Conservation (phyloP, 1,140 invertebrate genomes). For the Epicauta chinensis region DNA sequence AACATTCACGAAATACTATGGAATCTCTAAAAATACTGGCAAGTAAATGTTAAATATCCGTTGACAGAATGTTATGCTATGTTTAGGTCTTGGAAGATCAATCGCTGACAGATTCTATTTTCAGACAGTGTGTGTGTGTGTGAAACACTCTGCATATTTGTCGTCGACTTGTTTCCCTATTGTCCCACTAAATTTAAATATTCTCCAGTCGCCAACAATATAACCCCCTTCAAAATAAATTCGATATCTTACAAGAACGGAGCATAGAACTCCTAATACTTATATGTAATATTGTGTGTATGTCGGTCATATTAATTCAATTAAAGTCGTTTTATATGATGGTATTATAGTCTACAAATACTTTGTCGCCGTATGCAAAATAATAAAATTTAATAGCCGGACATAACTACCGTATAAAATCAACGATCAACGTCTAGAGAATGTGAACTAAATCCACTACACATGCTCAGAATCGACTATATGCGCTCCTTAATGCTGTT, state of each 20-base stretch:
- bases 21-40: conserved; percentile 4
- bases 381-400: too few species aligned
- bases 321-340: too few species aligned
- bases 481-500: conserved; percentile 3
- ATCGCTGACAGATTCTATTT: conserved; percentile 21
- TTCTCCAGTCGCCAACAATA: not conserved
- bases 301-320: too few species aligned
- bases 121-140: conserved; percentile 4
- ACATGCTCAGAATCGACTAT: conserved; percentile 4
- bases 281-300: too few species aligned
- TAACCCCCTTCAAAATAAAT: too few species aligned
- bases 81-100: conserved; percentile 16
- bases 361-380: too few species aligned
- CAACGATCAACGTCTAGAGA: not conserved
- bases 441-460: conserved; percentile 4
- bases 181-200: too few species aligned
- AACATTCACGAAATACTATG: too few species aligned
- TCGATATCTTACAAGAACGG: too few species aligned
- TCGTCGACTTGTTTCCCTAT: not conserved
- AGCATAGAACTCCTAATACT: not conserved
- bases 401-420: not conserved
- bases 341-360: too few species aligned
- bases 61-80: conserved; percentile 14
- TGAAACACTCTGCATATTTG: conserved; percentile 20
- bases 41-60: conserved; percentile 13